A percentile compares a stretch with the other conserved stretches of the same genome.
phyloP scores from a whole-genome alignment of 2,797 vertebrate species.

The Tapera naevia region DNA sequence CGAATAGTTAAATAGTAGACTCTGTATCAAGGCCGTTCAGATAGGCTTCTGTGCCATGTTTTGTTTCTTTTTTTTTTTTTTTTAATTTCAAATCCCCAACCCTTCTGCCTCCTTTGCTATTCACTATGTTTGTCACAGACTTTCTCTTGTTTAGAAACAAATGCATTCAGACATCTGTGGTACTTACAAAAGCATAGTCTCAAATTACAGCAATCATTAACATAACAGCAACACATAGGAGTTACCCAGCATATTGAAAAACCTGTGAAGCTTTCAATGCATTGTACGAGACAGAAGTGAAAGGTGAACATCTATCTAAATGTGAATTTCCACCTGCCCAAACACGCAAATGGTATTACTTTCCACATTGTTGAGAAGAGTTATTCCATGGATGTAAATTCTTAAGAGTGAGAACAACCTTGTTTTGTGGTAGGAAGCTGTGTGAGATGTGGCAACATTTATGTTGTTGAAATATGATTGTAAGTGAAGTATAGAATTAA shows the following conservation, averaged over 20 bases:
- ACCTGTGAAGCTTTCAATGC: neutral
- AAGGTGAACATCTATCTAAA: neutral
- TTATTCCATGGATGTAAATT: neutral
- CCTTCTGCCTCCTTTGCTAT: constrained; percentile 43
- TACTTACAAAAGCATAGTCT: constrained; percentile 62
- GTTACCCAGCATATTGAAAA: constrained; percentile 8
- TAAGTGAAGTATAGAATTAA: neutral
- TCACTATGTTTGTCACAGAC: constrained; percentile 28
- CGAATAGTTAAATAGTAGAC: constrained; percentile 42
- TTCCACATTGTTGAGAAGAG: neutral
- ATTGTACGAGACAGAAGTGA: neutral
- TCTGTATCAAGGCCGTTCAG: constrained; percentile 62
- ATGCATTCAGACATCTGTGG: constrained; percentile 37
- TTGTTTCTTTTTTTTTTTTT: neutral
- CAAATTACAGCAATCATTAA: constrained; percentile 34
- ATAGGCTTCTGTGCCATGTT: neutral
- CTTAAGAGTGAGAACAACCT: neutral
- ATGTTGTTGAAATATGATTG: neutral
- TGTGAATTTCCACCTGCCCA: neutral
- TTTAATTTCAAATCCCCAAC: constrained; percentile 28
- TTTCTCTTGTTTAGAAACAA: constrained; percentile 58
- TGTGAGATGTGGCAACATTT: neutral
- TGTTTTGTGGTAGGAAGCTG: neutral
- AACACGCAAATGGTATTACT: neutral
- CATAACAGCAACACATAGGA: neutral